Conservation (phyloP, 53 echinoderm and acorn worm genomes). For the Zoroaster sp. region DNA sequence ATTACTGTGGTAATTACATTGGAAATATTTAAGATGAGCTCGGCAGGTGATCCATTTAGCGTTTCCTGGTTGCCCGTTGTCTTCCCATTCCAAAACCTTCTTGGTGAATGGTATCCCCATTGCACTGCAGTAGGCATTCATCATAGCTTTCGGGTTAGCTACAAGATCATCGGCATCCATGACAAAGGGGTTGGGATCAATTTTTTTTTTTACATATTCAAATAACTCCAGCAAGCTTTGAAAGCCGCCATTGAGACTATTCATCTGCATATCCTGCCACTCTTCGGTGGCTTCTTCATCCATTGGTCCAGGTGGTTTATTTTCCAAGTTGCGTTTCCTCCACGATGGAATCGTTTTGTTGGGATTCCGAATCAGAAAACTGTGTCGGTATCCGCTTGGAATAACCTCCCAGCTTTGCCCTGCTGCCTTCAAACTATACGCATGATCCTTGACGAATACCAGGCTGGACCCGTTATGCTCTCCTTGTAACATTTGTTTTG, state of each 20-base stretch:
- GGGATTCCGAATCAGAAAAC: background rate
- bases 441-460: background rate
- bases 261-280: background rate
- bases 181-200: background rate
- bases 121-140: background rate
- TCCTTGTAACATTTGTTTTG: background rate
- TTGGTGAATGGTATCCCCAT: background rate
- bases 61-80: background rate
- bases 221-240: background rate
- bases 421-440: background rate
- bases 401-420: background rate
- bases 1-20: background rate
- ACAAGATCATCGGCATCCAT: background rate
- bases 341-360: background rate
- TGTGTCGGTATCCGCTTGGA: background rate
- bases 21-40: background rate
- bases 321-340: background rate
- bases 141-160: background rate
- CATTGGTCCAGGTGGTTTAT: too few species aligned
- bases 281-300: background rate
- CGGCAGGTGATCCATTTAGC: background rate
- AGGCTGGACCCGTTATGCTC: background rate
- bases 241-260: background rate
- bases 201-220: background rate
- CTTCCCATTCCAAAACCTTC: background rate